phyloP scores from a whole-genome alignment of 1,140 invertebrate genomes.

The Camponotus floridanus region DNA sequence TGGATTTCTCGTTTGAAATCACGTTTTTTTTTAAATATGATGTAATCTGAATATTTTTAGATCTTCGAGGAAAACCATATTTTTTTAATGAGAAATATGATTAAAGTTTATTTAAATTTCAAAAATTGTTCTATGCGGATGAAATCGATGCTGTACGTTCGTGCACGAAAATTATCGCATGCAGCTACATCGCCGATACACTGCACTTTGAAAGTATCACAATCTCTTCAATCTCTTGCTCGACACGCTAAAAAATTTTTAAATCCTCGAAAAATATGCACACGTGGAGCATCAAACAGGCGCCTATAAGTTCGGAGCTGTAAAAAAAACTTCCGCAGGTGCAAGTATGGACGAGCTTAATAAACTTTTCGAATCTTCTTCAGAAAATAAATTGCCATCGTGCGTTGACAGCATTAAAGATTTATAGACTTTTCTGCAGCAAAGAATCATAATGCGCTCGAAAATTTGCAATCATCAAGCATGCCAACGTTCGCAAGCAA shows the following conservation, averaged over 20 bases:
- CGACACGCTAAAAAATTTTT: conserved; percentile 34
- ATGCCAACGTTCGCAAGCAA: neutral
- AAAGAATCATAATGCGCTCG: conserved; percentile 81
- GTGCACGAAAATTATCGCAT: conserved; percentile 23
- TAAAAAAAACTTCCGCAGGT: conserved; percentile 35
- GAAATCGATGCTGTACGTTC: conserved; percentile 2
- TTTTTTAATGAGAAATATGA: too few species aligned
- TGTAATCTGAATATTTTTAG: too few species aligned
- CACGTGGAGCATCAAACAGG: conserved; percentile 3
- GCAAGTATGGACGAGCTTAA: conserved; percentile 70
- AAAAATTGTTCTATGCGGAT: too few species aligned
- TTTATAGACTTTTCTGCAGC: conserved; percentile 73
- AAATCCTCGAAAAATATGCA: conserved; percentile 10
- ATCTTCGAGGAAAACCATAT: too few species aligned
- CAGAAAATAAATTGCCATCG: conserved; percentile 70
- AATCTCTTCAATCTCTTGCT: neutral
- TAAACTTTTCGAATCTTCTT: conserved; percentile 67
- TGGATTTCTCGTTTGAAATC: too few species aligned
- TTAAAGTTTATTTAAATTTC: too few species aligned
- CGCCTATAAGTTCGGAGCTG: conserved; percentile 44
- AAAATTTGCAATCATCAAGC: conserved; percentile 68
- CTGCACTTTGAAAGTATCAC: conserved; percentile 40
- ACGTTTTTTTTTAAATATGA: too few species aligned
- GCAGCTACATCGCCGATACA: neutral
- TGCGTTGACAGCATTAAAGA: conserved; percentile 80